Percentiles rank a stretch among this genome's conserved stretches.
Conservation (phyloP, 2,113 vertebrate genomes). For the Hiodon tergisus region DNA sequence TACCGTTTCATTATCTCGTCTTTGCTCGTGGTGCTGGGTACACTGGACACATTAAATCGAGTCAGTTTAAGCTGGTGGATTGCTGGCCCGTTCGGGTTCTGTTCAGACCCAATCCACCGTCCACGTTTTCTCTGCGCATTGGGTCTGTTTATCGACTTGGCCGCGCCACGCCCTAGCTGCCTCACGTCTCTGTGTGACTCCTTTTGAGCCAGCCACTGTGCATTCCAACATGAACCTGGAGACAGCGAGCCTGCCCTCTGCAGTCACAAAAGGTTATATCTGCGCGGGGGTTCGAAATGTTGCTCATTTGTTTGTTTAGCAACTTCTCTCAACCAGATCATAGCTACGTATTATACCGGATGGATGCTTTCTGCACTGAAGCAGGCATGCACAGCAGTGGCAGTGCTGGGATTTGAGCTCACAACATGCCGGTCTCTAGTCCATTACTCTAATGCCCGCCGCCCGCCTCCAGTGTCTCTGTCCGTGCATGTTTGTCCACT, state of each 20-base stretch:
- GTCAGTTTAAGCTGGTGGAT: background rate
- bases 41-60: background rate
- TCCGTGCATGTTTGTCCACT: background rate
- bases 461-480: background rate
- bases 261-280: no score
- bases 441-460: background rate
- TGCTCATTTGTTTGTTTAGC: no score
- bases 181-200: no score
- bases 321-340: no score
- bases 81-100: background rate
- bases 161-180: no score
- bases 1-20: background rate
- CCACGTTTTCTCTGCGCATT: background rate
- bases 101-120: background rate
- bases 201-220: no score
- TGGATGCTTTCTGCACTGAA: no score
- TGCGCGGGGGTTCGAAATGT: no score
- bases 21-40: background rate
- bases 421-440: background rate
- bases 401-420: background rate
- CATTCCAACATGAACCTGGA: no score
- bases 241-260: no score
- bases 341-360: no score
- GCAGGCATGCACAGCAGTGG: background rate
- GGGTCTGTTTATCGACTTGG: no score